These are phyloP conservation scores for Bolborhynchus lineola DNA, from an alignment of 2,113 vertebrate genomes.

Conservation along the genomic window DNA sequence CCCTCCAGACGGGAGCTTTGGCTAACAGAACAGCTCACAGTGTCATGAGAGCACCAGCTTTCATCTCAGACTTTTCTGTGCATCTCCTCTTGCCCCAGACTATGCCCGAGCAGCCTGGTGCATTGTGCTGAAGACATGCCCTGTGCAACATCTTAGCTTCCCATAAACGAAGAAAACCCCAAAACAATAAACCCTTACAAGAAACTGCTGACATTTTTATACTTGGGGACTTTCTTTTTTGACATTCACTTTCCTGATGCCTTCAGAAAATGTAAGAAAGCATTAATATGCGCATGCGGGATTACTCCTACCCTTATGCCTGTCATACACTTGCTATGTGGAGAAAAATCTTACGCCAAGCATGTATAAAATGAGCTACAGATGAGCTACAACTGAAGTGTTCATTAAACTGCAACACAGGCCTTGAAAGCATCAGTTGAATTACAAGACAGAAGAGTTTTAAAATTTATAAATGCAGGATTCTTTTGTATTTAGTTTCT, in stretches of 20 bases:
- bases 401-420: not conserved
- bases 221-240: not conserved
- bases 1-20: not conserved
- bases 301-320: not conserved
- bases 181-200: not conserved
- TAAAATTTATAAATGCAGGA: not conserved
- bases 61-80: not conserved
- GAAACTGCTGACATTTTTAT: not conserved
- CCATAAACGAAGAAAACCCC: accelerated
- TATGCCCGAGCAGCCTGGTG: not conserved
- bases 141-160: accelerated
- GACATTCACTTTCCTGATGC: not conserved
- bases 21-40: not conserved
- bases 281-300: conserved; percentile 14
- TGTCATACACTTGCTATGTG: not conserved
- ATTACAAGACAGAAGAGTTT: not conserved
- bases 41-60: not conserved
- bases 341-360: not conserved
- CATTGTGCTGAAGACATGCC: accelerated
- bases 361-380: not conserved
- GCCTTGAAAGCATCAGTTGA: not conserved
- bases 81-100: not conserved
- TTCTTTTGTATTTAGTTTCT: not conserved
- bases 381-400: not conserved
- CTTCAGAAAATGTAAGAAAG: not conserved